phyloP scores from a whole-genome alignment of 2,113 vertebrate species.

The Grantiella picta region DNA sequence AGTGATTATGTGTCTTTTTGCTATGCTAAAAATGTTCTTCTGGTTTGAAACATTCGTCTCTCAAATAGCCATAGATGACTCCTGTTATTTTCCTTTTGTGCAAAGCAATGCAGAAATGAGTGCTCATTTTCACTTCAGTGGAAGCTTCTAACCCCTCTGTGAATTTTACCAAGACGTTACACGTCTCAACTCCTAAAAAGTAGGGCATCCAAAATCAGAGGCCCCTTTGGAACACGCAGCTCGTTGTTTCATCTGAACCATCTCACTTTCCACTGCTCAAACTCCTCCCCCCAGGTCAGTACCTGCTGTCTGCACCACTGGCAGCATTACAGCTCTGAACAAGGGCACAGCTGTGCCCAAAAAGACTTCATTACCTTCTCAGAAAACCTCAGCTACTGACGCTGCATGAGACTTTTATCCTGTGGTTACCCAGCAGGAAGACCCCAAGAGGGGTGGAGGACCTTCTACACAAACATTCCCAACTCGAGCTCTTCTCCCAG shows the following conservation, averaged over 20 bases:
- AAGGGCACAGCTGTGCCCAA: background rate
- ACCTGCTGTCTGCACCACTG: background rate
- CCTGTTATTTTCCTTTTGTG: background rate
- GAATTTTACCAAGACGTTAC: background rate
- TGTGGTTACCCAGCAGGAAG: background rate
- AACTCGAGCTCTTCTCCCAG: background rate
- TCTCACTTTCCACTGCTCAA: background rate
- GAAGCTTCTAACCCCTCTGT: background rate
- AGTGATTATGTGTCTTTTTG: background rate
- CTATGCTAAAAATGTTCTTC: background rate
- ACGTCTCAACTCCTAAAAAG: background rate
- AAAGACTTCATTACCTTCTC: background rate
- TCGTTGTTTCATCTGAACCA: background rate
- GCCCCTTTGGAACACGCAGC: background rate
- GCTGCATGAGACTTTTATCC: background rate
- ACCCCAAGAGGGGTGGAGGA: background rate
- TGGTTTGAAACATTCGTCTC: background rate
- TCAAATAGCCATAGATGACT: background rate
- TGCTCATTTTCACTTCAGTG: background rate
- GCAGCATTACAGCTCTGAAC: background rate
- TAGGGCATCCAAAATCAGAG: background rate
- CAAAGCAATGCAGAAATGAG: background rate
- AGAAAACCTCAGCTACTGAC: background rate
- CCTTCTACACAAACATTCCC: background rate
- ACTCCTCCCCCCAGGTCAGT: background rate